Conservation (phyloP, 2,888 invertebrate genomes). For the Cheilosia vernalis region DNA sequence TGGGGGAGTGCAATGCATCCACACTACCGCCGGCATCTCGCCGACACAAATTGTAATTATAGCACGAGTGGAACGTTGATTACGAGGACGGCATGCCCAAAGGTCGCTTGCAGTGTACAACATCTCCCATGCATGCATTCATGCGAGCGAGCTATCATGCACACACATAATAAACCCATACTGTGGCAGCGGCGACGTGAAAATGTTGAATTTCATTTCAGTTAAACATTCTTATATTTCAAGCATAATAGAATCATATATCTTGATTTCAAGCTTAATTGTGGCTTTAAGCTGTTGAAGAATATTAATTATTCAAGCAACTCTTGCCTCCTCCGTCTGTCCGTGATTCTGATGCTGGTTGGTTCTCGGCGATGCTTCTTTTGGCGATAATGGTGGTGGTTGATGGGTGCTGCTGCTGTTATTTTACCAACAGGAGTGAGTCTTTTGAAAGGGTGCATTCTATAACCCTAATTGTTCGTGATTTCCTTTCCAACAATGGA, state of each 20-base stretch:
- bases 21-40: conserved; percentile 4
- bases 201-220: conserved; percentile 65
- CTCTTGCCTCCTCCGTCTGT: conserved; percentile 56
- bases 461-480: conserved; percentile 62
- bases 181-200: conserved; percentile 23
- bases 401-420: conserved; percentile 15
- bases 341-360: conserved; percentile 27
- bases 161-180: background rate
- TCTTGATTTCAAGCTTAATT: conserved; percentile 77
- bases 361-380: conserved; percentile 18
- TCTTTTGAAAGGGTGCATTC: conserved; percentile 36
- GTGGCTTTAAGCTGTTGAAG: conserved; percentile 76
- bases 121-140: background rate
- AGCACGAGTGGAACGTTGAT: conserved; percentile 42
- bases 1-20: conserved; percentile 31
- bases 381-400: conserved; percentile 34
- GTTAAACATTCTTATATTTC: conserved; percentile 75
- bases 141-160: background rate
- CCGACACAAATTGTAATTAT: conserved; percentile 57
- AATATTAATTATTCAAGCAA: conserved; percentile 77
- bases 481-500: conserved; percentile 53
- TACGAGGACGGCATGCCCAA: conserved; percentile 41
- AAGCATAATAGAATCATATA: conserved; percentile 76
- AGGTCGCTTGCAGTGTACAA: conserved; percentile 16
- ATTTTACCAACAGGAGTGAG: conserved; percentile 14